Conservation (phyloP, 2,113 vertebrate species). For the Strigops habroptila region DNA sequence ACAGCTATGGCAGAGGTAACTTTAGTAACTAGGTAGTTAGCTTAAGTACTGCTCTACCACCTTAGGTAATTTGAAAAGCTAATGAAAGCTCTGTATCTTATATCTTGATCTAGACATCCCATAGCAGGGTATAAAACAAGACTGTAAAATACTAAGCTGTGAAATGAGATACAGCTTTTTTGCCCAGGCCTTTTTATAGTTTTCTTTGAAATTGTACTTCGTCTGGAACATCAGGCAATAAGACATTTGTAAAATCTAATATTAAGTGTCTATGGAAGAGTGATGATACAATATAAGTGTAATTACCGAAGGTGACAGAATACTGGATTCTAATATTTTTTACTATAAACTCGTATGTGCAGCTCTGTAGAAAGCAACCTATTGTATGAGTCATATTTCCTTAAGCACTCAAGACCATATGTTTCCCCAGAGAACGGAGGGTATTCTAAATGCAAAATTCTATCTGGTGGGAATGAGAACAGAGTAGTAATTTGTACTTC, state of each 20-base stretch:
- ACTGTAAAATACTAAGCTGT: not conserved
- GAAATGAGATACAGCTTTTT: not conserved
- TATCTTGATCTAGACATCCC: not conserved
- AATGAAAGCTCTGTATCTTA: not conserved
- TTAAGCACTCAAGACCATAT: constrained; percentile 53
- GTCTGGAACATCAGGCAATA: not conserved
- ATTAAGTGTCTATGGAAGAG: not conserved
- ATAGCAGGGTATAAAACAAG: not conserved
- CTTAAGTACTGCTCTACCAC: not conserved
- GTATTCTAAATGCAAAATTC: constrained; percentile 14
- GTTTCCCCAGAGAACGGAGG: constrained; percentile 1
- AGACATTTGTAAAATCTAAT: not conserved
- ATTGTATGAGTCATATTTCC: constrained; percentile 66
- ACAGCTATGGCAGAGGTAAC: not conserved
- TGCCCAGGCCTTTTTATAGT: not conserved
- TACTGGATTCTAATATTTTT: constrained; percentile 46
- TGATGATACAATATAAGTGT: constrained; percentile 40
- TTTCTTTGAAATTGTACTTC: not conserved
- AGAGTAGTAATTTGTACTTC: not conserved
- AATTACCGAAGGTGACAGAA: constrained; percentile 7
- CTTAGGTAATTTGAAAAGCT: not conserved
- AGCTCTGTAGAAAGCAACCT: constrained; percentile 46
- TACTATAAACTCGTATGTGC: constrained; percentile 26
- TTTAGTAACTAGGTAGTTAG: not conserved
- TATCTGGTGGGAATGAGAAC: constrained; percentile 14